A percentile compares a stretch with the other conserved stretches of the same genome.
Conservation (phyloP, 1,140 invertebrate species). For the Phocides pigmalion region DNA sequence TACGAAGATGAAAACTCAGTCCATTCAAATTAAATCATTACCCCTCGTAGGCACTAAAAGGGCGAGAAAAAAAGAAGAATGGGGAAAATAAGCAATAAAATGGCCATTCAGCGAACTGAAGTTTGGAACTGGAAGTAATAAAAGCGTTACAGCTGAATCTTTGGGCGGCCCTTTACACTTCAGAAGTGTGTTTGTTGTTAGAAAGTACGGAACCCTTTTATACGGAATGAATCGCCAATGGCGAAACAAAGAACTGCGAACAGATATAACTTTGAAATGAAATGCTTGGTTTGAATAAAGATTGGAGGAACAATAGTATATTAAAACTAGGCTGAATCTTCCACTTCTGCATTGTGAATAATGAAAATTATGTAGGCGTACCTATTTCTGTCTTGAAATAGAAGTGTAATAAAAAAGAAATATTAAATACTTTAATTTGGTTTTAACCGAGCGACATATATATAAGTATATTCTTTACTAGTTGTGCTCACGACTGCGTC, state of each 20-base stretch:
- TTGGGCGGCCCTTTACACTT: conserved; percentile 50
- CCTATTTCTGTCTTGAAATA: no score
- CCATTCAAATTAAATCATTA: conserved; percentile 30
- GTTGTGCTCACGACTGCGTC: no score
- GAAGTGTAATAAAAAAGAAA: no score
- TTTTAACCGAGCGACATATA: no score
- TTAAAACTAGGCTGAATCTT: conserved; percentile 3
- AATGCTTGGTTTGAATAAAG: conserved; percentile 18
- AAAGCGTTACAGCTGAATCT: conserved; percentile 67
- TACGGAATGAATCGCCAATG: conserved; percentile 44
- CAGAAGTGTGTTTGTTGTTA: conserved; percentile 47
- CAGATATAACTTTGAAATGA: conserved; percentile 24
- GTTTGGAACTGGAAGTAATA: conserved; percentile 63
- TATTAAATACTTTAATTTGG: no score
- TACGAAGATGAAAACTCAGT: neutral
- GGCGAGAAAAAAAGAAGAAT: conserved; percentile 41
- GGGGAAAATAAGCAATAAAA: conserved; percentile 52
- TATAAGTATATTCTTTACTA: no score
- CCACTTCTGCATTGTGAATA: no score
- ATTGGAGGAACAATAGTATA: conserved; percentile 1
- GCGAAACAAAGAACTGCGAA: conserved; percentile 41
- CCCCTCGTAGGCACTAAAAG: conserved; percentile 38
- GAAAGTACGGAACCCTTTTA: conserved; percentile 48
- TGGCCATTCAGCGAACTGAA: conserved; percentile 45
- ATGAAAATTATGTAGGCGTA: no score